phyloP scores from a whole-genome alignment of 35 echinoderm and acorn worm genomes.

The Stichopus chloronotus region DNA sequence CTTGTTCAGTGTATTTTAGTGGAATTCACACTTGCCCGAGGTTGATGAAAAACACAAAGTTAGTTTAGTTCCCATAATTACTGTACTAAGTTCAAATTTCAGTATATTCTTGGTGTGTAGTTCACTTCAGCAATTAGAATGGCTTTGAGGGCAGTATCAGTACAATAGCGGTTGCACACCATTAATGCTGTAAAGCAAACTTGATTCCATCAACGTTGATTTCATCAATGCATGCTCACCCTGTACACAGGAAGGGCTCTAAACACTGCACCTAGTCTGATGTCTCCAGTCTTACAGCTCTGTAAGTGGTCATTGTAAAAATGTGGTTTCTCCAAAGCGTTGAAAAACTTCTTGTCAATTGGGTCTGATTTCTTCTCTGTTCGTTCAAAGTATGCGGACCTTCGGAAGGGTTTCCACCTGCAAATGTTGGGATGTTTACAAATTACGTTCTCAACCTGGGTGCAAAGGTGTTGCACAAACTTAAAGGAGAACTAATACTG shows the following conservation, averaged over 20 bases:
- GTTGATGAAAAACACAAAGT: too few relatives aligned
- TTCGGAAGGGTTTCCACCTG: slow-evolving; percentile 92
- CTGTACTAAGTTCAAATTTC: too few relatives aligned
- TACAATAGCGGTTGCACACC: too few relatives aligned
- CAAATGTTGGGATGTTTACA: background rate
- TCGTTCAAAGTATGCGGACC: slow-evolving; percentile 85
- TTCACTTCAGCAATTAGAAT: too few relatives aligned
- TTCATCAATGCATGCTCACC: slow-evolving; percentile 43
- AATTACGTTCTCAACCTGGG: background rate
- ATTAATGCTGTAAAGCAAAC: too few relatives aligned
- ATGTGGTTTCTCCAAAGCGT: slow-evolving; percentile 91
- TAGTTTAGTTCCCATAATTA: too few relatives aligned
- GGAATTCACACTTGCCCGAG: too few relatives aligned
- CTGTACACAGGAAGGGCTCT: slow-evolving; percentile 96
- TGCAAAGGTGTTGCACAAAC: background rate
- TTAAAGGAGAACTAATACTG: too few relatives aligned
- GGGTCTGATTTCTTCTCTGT: slow-evolving; percentile 64
- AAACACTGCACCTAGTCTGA: slow-evolving; percentile 91
- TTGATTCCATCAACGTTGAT: too few relatives aligned
- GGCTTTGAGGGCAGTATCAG: too few relatives aligned
- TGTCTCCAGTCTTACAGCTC: slow-evolving; percentile 84
- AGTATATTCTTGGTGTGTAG: too few relatives aligned
- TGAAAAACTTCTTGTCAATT: slow-evolving; percentile 90
- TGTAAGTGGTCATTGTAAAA: slow-evolving; percentile 99
- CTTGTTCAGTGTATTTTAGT: too few relatives aligned